Percentiles rank a stretch among this genome's conserved stretches.
Evolutionary conservation across 2,888 invertebrate genomes (phyloP).

Genomic region (Anoplius nigerrimus): DNA sequence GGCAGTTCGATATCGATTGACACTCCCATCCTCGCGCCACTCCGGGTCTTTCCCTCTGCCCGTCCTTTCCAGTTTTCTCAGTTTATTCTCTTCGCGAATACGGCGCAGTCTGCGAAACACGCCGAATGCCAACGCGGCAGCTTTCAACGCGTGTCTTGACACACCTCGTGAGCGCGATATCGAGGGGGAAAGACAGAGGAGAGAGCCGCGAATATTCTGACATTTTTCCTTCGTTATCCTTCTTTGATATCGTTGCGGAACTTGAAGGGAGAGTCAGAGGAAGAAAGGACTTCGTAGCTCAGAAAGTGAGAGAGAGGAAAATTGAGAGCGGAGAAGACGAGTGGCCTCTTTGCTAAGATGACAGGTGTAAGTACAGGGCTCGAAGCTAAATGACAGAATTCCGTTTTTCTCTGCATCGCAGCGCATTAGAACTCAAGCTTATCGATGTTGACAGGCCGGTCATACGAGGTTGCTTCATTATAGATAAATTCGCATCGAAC

Average conservation of each 20-base stretch:
- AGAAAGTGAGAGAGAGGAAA: neutral
- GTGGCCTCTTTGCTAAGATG: constrained; percentile 16
- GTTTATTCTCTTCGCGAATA: constrained; percentile 13
- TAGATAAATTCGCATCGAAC: too few species aligned
- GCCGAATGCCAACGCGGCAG: constrained; percentile 37
- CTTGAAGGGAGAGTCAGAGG: constrained; percentile 4
- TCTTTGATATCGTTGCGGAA: constrained; percentile 24
- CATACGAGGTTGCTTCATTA: too few species aligned
- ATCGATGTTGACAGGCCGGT: too few species aligned
- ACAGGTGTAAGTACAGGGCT: neutral
- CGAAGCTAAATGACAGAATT: constrained; percentile 17
- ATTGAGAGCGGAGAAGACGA: constrained; percentile 12
- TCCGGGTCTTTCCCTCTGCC: neutral
- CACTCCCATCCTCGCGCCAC: constrained; percentile 5
- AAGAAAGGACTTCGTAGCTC: constrained; percentile 2
- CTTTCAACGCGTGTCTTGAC: constrained; percentile 27
- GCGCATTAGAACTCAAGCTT: too few species aligned
- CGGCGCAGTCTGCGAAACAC: constrained; percentile 43
- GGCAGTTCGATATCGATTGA: constrained; percentile 48
- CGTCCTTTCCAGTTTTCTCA: neutral
- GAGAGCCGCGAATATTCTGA: constrained; percentile 26
- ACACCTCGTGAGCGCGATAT: too few species aligned
- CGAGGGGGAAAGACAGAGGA: constrained; percentile 23
- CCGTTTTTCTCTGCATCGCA: constrained; percentile 1
- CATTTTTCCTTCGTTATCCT: constrained; percentile 45